Percentiles rank a stretch among this genome's conserved stretches.
phyloP scores from a whole-genome alignment of 2,113 vertebrate species.

The Otis tarda region DNA sequence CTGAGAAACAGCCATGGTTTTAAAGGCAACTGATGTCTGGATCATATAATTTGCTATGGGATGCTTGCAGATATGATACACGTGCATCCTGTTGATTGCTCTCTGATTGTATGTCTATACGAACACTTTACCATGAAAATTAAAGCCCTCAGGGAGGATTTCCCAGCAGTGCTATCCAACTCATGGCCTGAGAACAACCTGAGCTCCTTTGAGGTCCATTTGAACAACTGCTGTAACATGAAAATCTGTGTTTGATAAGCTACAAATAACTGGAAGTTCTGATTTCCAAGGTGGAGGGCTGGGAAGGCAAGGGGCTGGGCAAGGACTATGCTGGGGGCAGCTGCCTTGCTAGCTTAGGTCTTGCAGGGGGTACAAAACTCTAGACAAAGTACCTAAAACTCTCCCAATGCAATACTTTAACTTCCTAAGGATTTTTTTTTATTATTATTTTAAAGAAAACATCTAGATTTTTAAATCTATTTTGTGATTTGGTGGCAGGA shows the following conservation, averaged over 20 bases:
- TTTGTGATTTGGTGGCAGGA: not conserved
- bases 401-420: not conserved
- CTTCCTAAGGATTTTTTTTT: not conserved
- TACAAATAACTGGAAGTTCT: not conserved
- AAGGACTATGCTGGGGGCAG: not conserved
- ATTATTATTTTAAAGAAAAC: not conserved
- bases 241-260: not conserved
- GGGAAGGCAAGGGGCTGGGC: fast-evolving
- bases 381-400: not conserved
- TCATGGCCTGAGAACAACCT: not conserved
- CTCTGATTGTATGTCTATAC: not conserved
- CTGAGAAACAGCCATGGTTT: not conserved
- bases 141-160: not conserved
- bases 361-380: not conserved
- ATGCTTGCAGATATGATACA: not conserved
- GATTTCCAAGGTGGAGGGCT: not conserved
- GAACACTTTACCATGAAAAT: not conserved
- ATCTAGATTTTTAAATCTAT: not conserved
- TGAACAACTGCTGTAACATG: not conserved
- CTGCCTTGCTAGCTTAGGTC: not conserved
- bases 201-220: not conserved
- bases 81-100: not conserved
- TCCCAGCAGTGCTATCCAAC: not conserved
- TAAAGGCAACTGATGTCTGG: not conserved
- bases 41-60: not conserved